A percentile compares a stretch with the other conserved stretches of the same genome.
These are phyloP conservation scores for Himalopsyche tibetana DNA, from an alignment of 2,888 invertebrate genomes.

Conservation along the genomic window DNA sequence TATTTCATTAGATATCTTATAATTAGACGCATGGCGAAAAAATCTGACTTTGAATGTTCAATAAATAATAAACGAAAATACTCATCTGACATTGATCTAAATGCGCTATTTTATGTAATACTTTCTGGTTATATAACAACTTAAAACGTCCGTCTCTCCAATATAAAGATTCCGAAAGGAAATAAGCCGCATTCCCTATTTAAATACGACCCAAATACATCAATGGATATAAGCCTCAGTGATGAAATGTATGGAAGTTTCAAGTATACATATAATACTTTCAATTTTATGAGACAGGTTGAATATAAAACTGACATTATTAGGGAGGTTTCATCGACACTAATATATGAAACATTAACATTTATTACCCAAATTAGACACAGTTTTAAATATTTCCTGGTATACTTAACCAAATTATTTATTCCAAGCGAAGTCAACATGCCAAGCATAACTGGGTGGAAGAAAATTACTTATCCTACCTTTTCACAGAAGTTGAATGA, in stretches of 20 bases:
- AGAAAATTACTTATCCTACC: no score
- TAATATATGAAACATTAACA: no score
- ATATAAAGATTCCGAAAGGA: constrained; percentile 31
- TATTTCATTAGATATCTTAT: no score
- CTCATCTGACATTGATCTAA: neutral
- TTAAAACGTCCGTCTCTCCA: neutral
- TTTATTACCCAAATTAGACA: no score
- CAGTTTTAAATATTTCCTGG: no score
- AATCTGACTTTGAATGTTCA: no score
- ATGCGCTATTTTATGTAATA: neutral
- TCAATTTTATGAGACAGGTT: constrained; percentile 17
- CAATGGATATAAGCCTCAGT: constrained; percentile 25
- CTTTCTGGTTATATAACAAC: neutral
- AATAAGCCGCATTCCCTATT: constrained; percentile 39
- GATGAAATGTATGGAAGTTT: neutral
- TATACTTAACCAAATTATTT: no score
- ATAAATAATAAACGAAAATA: no score
- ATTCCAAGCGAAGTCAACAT: no score
- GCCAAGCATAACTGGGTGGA: no score
- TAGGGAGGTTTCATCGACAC: neutral
- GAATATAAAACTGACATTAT: neutral
- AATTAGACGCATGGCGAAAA: no score
- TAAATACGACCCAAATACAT: constrained; percentile 42
- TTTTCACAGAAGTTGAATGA: no score
- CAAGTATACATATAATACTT: neutral